Percentiles rank a stretch among this genome's conserved stretches.
Evolutionary conservation across 1,140 invertebrate genomes (phyloP).

Genomic region (Scaptomyza graminum): DNA sequence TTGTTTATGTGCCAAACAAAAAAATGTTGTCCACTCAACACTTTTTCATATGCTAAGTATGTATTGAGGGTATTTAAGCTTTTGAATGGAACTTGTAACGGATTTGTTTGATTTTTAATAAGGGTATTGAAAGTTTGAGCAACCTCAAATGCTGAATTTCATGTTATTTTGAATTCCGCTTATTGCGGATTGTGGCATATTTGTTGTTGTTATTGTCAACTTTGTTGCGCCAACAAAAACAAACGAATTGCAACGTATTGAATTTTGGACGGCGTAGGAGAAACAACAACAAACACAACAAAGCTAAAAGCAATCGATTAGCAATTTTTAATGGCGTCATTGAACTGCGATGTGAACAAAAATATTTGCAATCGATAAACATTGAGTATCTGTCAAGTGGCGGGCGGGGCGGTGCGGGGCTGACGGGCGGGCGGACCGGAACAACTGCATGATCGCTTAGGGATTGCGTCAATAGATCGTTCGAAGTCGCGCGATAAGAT

Average conservation of each 20-base stretch:
- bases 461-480: no score
- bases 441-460: conserved; percentile 3
- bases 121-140: neutral
- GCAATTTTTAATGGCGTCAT: conserved; percentile 62
- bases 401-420: no score
- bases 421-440: conserved; percentile 12
- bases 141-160: neutral
- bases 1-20: conserved; percentile 19
- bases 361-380: conserved; percentile 30
- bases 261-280: conserved; percentile 17
- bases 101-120: no score
- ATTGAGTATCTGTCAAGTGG: neutral
- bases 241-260: conserved; percentile 16
- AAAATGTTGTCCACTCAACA: conserved; percentile 10
- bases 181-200: neutral
- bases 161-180: neutral
- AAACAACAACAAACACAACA: conserved; percentile 5
- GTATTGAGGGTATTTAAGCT: neutral
- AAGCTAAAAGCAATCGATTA: conserved; percentile 60
- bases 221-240: conserved; percentile 41
- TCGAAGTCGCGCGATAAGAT: no score
- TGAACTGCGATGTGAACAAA: conserved; percentile 53
- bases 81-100: neutral
- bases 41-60: neutral
- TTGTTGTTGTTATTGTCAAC: conserved; percentile 19